These are phyloP conservation scores for Corythaixoides concolor DNA, from an alignment of 2,113 vertebrate species.

Conservation along the genomic window DNA sequence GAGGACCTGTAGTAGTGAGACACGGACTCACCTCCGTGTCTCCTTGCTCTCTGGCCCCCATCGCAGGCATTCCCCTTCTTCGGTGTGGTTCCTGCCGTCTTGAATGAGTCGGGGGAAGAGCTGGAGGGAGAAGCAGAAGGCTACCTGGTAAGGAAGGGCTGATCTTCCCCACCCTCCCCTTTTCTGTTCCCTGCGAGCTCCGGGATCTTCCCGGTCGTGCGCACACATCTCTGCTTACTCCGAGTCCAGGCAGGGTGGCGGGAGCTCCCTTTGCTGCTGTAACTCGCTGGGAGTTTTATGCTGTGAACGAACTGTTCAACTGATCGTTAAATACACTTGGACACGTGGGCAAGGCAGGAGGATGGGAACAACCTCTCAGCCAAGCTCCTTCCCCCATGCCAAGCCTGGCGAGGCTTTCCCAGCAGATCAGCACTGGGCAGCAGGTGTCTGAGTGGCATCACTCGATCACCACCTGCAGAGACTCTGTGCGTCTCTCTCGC, in stretches of 20 bases:
- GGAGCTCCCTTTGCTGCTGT: not conserved
- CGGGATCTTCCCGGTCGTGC: not conserved
- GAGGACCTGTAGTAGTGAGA: too few species aligned
- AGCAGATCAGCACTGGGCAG: not conserved
- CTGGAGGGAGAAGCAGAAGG: constrained; percentile 94
- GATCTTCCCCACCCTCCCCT: not conserved
- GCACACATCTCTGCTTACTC: not conserved
- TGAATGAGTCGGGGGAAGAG: constrained; percentile 94
- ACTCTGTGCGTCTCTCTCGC: rapidly evolving
- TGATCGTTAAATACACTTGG: not conserved
- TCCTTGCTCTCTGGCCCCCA: not conserved
- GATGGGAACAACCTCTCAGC: not conserved
- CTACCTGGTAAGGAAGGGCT: constrained; percentile 85
- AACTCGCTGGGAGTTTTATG: not conserved
- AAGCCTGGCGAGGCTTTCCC: not conserved
- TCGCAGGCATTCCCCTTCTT: constrained; percentile 95
- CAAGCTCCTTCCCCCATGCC: not conserved
- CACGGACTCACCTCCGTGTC: not conserved
- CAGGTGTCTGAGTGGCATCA: not conserved
- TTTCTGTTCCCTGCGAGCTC: not conserved
- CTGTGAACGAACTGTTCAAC: not conserved
- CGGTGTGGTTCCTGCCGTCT: constrained; percentile 91
- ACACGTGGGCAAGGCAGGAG: not conserved
- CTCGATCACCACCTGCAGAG: not conserved
- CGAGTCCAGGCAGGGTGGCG: not conserved